Base-by-base conservation (phyloP, 2,888 invertebrate genomes). In the Nemotelus nigrinus region DNA sequence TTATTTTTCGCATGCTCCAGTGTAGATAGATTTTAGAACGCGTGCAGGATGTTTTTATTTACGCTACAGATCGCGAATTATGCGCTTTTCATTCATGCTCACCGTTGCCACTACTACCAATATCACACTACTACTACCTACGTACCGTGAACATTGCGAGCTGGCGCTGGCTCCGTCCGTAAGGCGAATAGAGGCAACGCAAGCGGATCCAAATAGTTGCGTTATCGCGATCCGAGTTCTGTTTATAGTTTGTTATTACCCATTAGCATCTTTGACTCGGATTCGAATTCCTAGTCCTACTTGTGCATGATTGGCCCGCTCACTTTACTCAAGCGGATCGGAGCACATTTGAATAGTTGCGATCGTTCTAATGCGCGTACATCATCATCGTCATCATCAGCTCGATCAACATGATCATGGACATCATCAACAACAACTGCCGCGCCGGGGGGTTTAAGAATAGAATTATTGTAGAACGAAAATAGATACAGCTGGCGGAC, bases 401-500 rank as follows among this genome's bases (percentile, higher is more conserved):
- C 58, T 58, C 25, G 25, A 25, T 25, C 25, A 25, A 25, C 25
- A 25, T 25, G 25, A 25, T 25, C 60, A 41, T 60, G 4, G 25
- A n/a, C 48, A 65, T 47, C 39, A 41, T 48, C 67, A 68, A 50
- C 70, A 55, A 53, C 70, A 70, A 70, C 70, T 53, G 25, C 25
- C 25, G 25, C 25, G 25, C 25, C 25, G 44, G 53, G 41, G 5
- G 67, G 53, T 53, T 67, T 55, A 70, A 70, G 45, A 70, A 70
- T 70, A 70, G 70, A 70, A 70, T 55, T 55, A 70, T 70, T 70
- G 70, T 70, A 53, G 70, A 8, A 53, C 43, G 55, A 70, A 70
- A 70, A 70, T 70, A 70, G 70, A 70, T 70, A 70, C 70, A 70
- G 70, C 70, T 70, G 70, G 70, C 70, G 53, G 53, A 53, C 70